A percentile compares a stretch with the other conserved stretches of the same genome.
Conservation (phyloP, 2,888 invertebrate genomes). For the Leucozona laternaria region DNA sequence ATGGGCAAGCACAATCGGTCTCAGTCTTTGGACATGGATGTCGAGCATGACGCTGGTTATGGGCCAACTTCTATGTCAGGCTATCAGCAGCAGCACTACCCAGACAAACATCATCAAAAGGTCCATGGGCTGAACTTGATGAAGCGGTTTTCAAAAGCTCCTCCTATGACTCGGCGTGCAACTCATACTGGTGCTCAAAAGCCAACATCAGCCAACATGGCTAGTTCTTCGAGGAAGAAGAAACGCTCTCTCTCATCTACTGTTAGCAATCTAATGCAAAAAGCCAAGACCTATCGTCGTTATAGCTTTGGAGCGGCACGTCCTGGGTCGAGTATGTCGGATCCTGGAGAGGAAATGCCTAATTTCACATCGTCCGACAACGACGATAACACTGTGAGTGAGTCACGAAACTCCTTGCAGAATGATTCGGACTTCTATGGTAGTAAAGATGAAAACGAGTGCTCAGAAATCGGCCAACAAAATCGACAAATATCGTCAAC, state of each 20-base stretch:
- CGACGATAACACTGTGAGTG: constrained; percentile 79
- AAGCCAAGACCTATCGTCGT: constrained; percentile 87
- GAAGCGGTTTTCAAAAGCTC: constrained; percentile 79
- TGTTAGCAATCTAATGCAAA: constrained; percentile 93
- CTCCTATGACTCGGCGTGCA: constrained; percentile 78
- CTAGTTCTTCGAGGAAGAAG: constrained; percentile 88
- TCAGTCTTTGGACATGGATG: constrained; percentile 89
- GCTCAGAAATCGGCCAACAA: constrained; percentile 37
- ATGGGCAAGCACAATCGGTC: constrained; percentile 90
- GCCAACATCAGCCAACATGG: constrained; percentile 43
- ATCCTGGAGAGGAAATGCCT: constrained; percentile 88
- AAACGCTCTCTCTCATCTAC: constrained; percentile 92
- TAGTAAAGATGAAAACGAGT: constrained; percentile 36
- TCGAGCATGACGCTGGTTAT: constrained; percentile 82
- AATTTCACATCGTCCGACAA: constrained; percentile 81
- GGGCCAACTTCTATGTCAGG: constrained; percentile 14
- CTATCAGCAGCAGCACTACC: constrained; percentile 78
- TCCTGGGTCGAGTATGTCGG: constrained; percentile 88
- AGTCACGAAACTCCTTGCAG: constrained; percentile 82
- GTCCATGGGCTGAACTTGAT: constrained; percentile 77
- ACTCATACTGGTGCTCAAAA: constrained; percentile 66
- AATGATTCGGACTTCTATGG: constrained; percentile 82
- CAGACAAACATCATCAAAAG: constrained; percentile 78
- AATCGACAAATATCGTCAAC: constrained; percentile 27
- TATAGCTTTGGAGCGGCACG: constrained; percentile 82